Evolutionary conservation across 2,797 vertebrate species (phyloP).

Genomic region (Atherinosoma microstoma): DNA sequence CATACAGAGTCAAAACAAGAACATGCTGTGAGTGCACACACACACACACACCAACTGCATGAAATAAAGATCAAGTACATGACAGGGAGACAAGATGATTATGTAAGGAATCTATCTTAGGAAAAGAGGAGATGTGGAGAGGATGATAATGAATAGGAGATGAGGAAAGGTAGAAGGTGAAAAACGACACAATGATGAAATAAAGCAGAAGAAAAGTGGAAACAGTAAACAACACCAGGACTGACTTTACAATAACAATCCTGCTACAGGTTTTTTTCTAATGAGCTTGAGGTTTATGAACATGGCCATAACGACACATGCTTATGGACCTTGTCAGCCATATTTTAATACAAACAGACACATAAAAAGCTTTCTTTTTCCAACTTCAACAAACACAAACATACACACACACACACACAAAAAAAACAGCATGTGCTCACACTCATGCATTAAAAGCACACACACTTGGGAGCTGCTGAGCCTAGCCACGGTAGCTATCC

Average conservation of each 20-base stretch:
- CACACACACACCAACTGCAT: constrained; percentile 7
- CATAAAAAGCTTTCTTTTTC: constrained; percentile 30
- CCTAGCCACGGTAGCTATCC: constrained; percentile 43
- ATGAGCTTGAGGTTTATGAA: constrained; percentile 41
- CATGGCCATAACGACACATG: constrained; percentile 37
- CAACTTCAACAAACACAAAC: constrained; percentile 27
- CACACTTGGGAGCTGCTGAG: constrained; percentile 27
- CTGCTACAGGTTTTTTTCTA: constrained; percentile 33
- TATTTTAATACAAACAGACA: constrained; percentile 37
- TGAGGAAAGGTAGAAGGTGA: background rate
- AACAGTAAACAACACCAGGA: background rate
- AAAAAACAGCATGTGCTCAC: background rate
- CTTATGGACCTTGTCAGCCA: constrained; percentile 58
- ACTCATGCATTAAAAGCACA: constrained; percentile 19
- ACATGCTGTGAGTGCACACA: constrained; percentile 10
- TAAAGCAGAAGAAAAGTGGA: background rate
- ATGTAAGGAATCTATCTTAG: constrained; percentile 51
- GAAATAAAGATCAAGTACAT: constrained; percentile 64
- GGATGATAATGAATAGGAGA: constrained; percentile 5
- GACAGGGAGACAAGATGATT: constrained; percentile 63
- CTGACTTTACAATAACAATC: constrained; percentile 41
- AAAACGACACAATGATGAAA: constrained; percentile 4
- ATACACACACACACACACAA: constrained; percentile 15
- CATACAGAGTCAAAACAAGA: constrained; percentile 9
- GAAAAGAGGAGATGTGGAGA: constrained; percentile 25